These are phyloP conservation scores for Archilochus colubris DNA, from an alignment of 2,113 vertebrate species.

Conservation along the genomic window DNA sequence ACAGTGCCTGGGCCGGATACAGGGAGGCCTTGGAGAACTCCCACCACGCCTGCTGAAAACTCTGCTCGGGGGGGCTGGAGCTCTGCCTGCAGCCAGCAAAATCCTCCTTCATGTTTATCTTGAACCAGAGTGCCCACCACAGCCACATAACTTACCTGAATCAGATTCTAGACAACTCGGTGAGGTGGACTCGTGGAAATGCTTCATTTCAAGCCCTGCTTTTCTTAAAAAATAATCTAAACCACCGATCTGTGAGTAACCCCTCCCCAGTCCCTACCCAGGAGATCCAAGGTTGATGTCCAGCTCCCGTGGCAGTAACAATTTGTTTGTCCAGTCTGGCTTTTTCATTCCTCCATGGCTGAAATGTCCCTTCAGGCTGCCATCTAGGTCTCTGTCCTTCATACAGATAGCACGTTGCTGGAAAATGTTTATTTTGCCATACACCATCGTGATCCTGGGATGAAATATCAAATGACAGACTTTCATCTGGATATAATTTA, in stretches of 20 bases:
- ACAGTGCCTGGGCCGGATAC: fast-evolving
- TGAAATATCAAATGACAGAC: slow-evolving; percentile 48
- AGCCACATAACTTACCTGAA: background rate
- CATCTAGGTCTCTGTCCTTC: slow-evolving; percentile 29
- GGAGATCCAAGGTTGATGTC: background rate
- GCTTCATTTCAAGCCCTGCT: background rate
- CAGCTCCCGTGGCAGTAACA: background rate
- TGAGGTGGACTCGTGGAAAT: fast-evolving
- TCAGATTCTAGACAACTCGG: background rate
- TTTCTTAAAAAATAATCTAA: background rate
- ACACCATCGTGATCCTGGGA: slow-evolving; percentile 4
- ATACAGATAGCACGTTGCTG: background rate
- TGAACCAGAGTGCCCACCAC: background rate
- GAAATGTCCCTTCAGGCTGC: background rate
- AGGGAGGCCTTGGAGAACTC: background rate
- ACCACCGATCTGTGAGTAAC: background rate
- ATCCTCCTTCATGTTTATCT: background rate
- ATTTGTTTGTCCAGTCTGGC: background rate
- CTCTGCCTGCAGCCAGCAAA: background rate
- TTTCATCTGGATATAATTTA: slow-evolving; percentile 78
- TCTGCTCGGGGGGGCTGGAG: background rate
- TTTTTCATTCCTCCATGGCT: background rate
- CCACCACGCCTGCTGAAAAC: background rate
- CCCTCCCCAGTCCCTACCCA: background rate
- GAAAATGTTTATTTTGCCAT: slow-evolving; percentile 34